phyloP scores from a whole-genome alignment of 2,797 vertebrate species.

The Poeciliopsis presidionis region DNA sequence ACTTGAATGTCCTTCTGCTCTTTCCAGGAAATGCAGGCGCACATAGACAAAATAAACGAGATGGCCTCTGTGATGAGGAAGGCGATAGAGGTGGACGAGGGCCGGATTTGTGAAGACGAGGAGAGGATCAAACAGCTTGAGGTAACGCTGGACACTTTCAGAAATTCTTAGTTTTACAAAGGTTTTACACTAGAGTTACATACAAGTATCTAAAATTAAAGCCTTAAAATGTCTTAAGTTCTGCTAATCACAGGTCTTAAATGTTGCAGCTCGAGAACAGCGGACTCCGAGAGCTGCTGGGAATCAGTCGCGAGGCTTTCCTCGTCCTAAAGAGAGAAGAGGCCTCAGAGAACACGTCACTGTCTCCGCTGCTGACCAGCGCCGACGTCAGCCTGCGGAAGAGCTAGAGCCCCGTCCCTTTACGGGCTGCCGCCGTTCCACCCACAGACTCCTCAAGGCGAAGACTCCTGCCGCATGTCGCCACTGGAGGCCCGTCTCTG shows the following conservation, averaged over 20 bases:
- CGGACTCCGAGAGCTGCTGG: slow-evolving; percentile 92
- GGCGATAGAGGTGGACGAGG: slow-evolving; percentile 95
- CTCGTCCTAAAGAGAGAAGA: slow-evolving; percentile 90
- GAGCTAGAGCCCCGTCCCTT: slow-evolving; percentile 73
- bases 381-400: slow-evolving; percentile 90
- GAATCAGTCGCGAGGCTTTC: slow-evolving; percentile 96
- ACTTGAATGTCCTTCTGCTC: neutral
- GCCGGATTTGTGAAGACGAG: slow-evolving; percentile 89
- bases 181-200: neutral
- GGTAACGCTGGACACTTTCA: slow-evolving; percentile 69
- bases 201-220: no score
- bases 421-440: slow-evolving; percentile 27
- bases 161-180: neutral
- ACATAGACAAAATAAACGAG: slow-evolving; percentile 96
- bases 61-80: slow-evolving; percentile 98
- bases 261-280: slow-evolving; percentile 89
- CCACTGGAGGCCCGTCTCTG: slow-evolving; percentile 19
- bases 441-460: slow-evolving; percentile 29
- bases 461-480: slow-evolving; percentile 17
- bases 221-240: no score
- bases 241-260: no score
- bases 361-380: slow-evolving; percentile 88
- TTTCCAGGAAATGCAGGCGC: slow-evolving; percentile 90
- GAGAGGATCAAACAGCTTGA: slow-evolving; percentile 94
- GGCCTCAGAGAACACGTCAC: slow-evolving; percentile 86